Evolutionary conservation across 2,797 vertebrate genomes (phyloP), one percentile per base, ranked within the genome.

Genomic region (Melanotaenia parkinsoni): DNA sequence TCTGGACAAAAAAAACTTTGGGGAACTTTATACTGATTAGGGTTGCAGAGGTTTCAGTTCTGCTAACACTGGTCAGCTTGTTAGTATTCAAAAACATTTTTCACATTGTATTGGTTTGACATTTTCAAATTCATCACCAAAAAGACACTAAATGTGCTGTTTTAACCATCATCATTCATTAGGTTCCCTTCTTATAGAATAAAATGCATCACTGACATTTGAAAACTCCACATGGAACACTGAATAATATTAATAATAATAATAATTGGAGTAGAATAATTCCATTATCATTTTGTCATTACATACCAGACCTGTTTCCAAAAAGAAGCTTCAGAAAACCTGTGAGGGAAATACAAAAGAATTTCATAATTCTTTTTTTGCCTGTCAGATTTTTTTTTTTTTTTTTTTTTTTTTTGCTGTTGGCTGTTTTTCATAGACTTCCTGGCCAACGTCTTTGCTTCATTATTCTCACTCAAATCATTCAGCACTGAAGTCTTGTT

Each of bases 1-100:
- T 47, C 75, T 88, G 90, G 86, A 72, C 74, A 76, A 71, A 84
- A 35, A 8, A 35, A 35, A 8, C 6, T 35, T 35, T 35, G 33
- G 33, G 51, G 6, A 24, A 4, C 50, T 24, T 53, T 53, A 16
- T 3, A 13, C 13, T 16, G 24, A 16, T 30, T 26, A 16, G 12
- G 24, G 51, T 28, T 54, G 13, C 5, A 30, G 53, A 2, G 5
- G 53, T 16, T 16, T 26, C 24, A 13, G 22, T 26, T 24, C 4
- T 26, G 50, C 22, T 28, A 13, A 26, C 12, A 11, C 14, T 56
- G 26, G 26, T 14, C 53, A 30, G 4, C 22, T 47, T 7, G 18
- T 47, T 47, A 18, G 5, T 7, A 47, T 9, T n/a, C 8, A 6
- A 0, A 47, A 47, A 20, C 5, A 45, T 20, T 5, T 18, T 45